Evolutionary conservation across 2,113 vertebrate genomes (phyloP).

Genomic region (Lophura nycthemera): DNA sequence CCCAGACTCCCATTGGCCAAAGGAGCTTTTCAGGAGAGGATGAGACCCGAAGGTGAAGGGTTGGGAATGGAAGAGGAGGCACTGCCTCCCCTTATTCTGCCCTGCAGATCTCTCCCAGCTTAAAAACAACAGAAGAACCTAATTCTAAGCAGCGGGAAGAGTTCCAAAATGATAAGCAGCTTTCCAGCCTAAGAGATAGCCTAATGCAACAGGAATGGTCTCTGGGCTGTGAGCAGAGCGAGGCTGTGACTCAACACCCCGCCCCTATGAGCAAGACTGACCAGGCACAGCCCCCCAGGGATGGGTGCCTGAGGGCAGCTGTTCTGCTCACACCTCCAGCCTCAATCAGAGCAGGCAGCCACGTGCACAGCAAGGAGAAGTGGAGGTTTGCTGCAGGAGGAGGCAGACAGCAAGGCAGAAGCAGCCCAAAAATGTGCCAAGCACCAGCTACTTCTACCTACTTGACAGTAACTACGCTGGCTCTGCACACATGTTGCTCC

Average conservation of each 20-base stretch:
- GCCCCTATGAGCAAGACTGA: not conserved
- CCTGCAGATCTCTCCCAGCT: fast-evolving
- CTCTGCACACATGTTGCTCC: not conserved
- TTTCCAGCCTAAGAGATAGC: not conserved
- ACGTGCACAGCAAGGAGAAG: fast-evolving
- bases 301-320: not conserved
- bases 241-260: constrained; percentile 31
- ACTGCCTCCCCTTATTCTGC: not conserved
- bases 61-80: not conserved
- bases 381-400: not conserved
- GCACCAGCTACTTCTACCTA: not conserved
- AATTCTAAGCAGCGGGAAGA: not conserved
- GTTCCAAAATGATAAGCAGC: not conserved
- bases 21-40: not conserved
- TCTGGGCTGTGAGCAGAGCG: not conserved
- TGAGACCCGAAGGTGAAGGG: not conserved
- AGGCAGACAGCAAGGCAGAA: not conserved
- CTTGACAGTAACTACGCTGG: not conserved
- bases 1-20: fast-evolving
- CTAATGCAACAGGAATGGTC: not conserved
- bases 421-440: not conserved
- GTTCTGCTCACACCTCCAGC: not conserved
- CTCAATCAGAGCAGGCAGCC: not conserved
- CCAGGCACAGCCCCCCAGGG: not conserved
- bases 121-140: too few species aligned